Conservation (phyloP, 2,113 vertebrate genomes). For the Panthera tigris region DNA sequence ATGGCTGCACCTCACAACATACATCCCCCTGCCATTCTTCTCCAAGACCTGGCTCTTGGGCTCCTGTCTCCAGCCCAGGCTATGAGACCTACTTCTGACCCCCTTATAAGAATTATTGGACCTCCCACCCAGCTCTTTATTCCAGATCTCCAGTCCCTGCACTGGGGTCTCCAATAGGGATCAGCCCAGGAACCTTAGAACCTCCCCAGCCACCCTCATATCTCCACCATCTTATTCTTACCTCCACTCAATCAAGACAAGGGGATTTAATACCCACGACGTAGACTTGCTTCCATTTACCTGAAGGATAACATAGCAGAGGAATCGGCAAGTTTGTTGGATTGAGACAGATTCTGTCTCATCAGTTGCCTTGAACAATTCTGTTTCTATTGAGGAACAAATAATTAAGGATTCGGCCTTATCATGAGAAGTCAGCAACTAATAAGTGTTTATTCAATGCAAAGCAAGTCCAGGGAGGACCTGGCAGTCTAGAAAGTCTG, state of each 20-base stretch:
- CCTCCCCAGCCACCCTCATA: not conserved
- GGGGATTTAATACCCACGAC: too few relatives aligned
- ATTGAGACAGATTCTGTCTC: not conserved
- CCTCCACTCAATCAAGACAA: not conserved
- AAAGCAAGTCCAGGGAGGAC: not conserved
- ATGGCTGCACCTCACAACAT: not conserved
- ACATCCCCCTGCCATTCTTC: not conserved
- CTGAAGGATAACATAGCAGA: not conserved
- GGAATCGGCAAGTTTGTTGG: too few relatives aligned
- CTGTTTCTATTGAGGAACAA: not conserved
- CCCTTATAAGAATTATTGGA: not conserved
- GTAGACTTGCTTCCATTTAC: not conserved
- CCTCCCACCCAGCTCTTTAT: not conserved
- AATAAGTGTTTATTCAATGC: not conserved
- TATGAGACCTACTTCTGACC: not conserved
- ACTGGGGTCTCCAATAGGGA: not conserved
- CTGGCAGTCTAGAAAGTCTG: not conserved
- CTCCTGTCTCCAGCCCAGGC: not conserved
- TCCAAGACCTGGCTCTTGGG: not conserved
- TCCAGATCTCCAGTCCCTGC: not conserved
- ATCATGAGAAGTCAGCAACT: not conserved
- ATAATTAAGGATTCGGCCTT: not conserved
- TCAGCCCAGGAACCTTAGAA: not conserved
- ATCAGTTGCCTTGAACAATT: not conserved
- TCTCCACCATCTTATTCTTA: not conserved